phyloP scores from a whole-genome alignment of 2,888 invertebrate genomes.

The Drosophila atroscutellata region DNA sequence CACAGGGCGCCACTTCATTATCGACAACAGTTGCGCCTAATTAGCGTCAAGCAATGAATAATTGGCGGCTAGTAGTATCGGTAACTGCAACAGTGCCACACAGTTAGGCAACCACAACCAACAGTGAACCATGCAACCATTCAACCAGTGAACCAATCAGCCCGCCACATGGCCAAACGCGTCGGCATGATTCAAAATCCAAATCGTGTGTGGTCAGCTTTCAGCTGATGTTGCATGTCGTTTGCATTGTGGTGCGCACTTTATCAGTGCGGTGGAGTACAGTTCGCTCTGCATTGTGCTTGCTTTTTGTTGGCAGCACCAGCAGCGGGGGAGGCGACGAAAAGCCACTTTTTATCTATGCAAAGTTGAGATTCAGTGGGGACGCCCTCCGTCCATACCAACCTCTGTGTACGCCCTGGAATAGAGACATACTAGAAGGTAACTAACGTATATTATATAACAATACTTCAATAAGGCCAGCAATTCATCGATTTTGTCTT shows the following conservation, averaged over 20 bases:
- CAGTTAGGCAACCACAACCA: constrained; percentile 14
- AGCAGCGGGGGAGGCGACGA: background rate
- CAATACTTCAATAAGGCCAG: background rate
- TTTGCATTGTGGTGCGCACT: constrained; percentile 13
- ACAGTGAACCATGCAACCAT: constrained; percentile 12
- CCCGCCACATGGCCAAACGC: constrained; percentile 43
- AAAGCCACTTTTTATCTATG: background rate
- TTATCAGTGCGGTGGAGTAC: constrained; percentile 20
- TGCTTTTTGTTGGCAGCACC: background rate
- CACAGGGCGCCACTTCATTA: constrained; percentile 64
- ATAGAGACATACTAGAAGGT: background rate
- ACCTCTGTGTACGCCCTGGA: background rate
- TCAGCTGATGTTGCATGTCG: constrained; percentile 34
- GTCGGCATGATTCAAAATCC: constrained; percentile 44
- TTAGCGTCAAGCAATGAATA: constrained; percentile 67
- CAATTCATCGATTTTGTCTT: background rate
- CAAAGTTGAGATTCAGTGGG: background rate
- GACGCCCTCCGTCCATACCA: background rate
- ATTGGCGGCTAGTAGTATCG: constrained; percentile 31
- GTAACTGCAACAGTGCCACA: constrained; percentile 5
- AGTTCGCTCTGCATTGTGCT: background rate
- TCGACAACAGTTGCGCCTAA: constrained; percentile 69
- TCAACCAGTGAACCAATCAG: constrained; percentile 19
- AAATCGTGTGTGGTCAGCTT: constrained; percentile 46
- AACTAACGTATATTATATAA: background rate